Evolutionary conservation across 2,888 invertebrate genomes (phyloP).

Genomic region (Macropis europaea): DNA sequence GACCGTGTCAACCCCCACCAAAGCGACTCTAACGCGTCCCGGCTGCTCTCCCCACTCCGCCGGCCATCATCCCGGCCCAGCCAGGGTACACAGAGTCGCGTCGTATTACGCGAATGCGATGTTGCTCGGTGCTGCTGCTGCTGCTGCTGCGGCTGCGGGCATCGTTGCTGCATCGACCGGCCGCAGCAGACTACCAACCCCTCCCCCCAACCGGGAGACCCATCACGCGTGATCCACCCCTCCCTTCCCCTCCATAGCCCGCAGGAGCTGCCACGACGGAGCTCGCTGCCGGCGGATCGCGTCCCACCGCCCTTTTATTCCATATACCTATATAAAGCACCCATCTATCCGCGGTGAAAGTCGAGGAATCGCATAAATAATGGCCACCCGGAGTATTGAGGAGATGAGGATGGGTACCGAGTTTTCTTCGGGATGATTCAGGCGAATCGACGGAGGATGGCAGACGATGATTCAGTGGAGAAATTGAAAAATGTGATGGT

Average conservation of each 20-base stretch:
- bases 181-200: conserved; percentile 60
- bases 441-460: too few species aligned
- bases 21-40: conserved; percentile 50
- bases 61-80: too few species aligned
- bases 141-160: conserved; percentile 66
- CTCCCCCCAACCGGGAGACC: conserved; percentile 35
- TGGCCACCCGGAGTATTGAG: conserved; percentile 2
- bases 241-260: conserved; percentile 17
- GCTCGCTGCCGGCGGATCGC: conserved; percentile 26
- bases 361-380: conserved; percentile 33
- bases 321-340: conserved; percentile 37
- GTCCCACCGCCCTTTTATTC: conserved; percentile 54
- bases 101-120: conserved; percentile 71
- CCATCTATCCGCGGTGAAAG: conserved; percentile 36
- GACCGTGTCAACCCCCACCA: conserved; percentile 75
- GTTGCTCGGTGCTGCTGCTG: conserved; percentile 61
- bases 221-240: conserved; percentile 37
- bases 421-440: too few species aligned
- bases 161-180: conserved; percentile 75
- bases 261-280: conserved; percentile 19
- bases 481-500: too few species aligned
- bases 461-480: too few species aligned
- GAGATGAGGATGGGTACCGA: too few species aligned
- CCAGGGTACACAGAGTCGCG: conserved; percentile 34
- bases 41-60: conserved; percentile 43